Conservation (phyloP, 1,140 invertebrate species). For the Idris sp. region DNA sequence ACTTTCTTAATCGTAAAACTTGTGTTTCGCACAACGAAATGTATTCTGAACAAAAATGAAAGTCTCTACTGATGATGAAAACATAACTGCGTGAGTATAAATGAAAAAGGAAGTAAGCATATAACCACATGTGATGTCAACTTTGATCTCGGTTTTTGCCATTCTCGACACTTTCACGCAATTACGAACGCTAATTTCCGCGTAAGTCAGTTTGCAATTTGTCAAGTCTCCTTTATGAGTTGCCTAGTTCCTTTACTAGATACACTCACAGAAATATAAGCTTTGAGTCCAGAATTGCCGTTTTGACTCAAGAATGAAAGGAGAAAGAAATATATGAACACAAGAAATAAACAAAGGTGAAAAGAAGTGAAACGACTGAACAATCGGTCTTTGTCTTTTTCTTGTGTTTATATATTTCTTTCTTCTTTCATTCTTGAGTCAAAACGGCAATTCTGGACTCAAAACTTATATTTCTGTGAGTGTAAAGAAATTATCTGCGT, state of each 20-base stretch:
- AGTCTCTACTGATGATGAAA: constrained; percentile 8
- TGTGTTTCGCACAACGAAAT: constrained; percentile 10
- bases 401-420: too few species aligned
- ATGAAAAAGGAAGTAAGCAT: constrained; percentile 41
- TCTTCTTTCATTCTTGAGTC: too few species aligned
- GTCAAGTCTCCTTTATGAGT: constrained; percentile 13
- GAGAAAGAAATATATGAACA: too few species aligned
- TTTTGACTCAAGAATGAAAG: too few species aligned
- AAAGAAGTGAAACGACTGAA: too few species aligned
- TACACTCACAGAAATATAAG: too few species aligned
- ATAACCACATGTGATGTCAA: constrained; percentile 24
- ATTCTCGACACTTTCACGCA: constrained; percentile 32
- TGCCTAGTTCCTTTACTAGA: constrained; percentile 2
- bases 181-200: constrained; percentile 42
- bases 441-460: too few species aligned
- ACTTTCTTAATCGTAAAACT: constrained; percentile 23
- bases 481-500: too few species aligned
- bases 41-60: constrained; percentile 32
- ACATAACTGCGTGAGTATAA: constrained; percentile 15
- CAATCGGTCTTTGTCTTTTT: too few species aligned
- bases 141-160: constrained; percentile 13
- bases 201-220: constrained; percentile 19
- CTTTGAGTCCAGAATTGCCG: too few species aligned
- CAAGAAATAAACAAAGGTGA: too few species aligned
- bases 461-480: too few species aligned